Evolutionary conservation across 2,113 vertebrate species (phyloP), one percentile per base, ranked within the genome.

Genomic region (Lophius piscatorius): DNA sequence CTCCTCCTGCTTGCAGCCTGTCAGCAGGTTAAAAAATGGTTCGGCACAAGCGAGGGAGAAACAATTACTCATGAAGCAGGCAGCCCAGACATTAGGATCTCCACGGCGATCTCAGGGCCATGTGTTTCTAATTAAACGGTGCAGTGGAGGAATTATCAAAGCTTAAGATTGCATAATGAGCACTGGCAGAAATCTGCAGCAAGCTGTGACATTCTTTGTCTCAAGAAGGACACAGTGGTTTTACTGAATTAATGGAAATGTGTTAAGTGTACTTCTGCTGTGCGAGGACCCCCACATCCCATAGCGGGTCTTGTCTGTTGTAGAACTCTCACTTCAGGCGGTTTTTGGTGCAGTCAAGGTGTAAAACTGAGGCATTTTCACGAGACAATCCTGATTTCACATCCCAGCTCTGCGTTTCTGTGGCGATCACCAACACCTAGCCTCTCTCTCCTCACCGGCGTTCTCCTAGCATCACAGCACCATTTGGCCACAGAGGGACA

Each of bases 11-110:
- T 78, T 23, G 46, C 78, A 28, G 74, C 63, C 80, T 87, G 85
- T 82, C 85, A 70, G 78, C 78, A 83, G 76, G 85, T 87, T 86
- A 87, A 85, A 84, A 80, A 86, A 87, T 86, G 78, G 78, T 82
- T 78, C 49, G 35, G 70, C 70, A 68, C 66, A 48, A 74, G 69
- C 49, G 61, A 74, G 56, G 72, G 78, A 86, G 80, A 86, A 83
- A 85, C 88, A 84, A 88, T 89, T 85, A 84, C 79, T 87, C 81
- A 82, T 74, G 73, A 65, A 51, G 44, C 82, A 63, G 79, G 75
- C 82, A 80, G 83, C 73, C 54, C 74, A 50, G 80, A 84, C 78
- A 78, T 76, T 79, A 76, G 75, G 66, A 58, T 80, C 78, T 78
- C 69, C 78, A 76, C 65, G 70, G 80, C 78, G 61, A 82, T 81